phyloP scores from a whole-genome alignment of 2,888 invertebrate species.

The Drosophila niveifrons region DNA sequence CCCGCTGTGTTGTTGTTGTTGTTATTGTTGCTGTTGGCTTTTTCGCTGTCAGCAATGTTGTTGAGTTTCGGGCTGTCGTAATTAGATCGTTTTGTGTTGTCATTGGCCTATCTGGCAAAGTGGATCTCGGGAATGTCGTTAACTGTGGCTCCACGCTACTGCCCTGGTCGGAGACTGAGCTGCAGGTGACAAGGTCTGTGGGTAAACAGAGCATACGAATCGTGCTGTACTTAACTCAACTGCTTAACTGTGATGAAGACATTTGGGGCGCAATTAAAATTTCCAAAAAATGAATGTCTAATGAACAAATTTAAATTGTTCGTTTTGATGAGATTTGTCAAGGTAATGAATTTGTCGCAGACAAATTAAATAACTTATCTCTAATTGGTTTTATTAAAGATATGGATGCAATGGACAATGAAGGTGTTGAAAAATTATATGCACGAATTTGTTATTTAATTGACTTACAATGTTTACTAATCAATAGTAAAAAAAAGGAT shows the following conservation, averaged over 20 bases:
- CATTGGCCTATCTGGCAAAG: constrained; percentile 75
- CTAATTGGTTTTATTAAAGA: background rate
- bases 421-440: too few species aligned
- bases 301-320: background rate
- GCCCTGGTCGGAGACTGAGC: constrained; percentile 29
- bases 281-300: constrained; percentile 6
- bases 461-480: too few species aligned
- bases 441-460: too few species aligned
- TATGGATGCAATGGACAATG: too few species aligned
- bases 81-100: constrained; percentile 79
- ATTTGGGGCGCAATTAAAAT: constrained; percentile 22
- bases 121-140: constrained; percentile 71
- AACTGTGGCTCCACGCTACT: constrained; percentile 42
- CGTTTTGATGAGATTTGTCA: background rate
- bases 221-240: constrained; percentile 32
- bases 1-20: constrained; percentile 30
- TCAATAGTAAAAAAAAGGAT: too few species aligned
- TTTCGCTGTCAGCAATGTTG: constrained; percentile 59
- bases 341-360: background rate
- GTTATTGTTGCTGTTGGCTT: constrained; percentile 40
- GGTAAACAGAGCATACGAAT: constrained; percentile 35
- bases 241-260: constrained; percentile 31
- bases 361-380: background rate
- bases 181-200: constrained; percentile 75
- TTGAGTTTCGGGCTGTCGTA: constrained; percentile 67